Base-by-base conservation (phyloP, 2,113 vertebrate genomes). In the Forbesichthys agassizii region DNA sequence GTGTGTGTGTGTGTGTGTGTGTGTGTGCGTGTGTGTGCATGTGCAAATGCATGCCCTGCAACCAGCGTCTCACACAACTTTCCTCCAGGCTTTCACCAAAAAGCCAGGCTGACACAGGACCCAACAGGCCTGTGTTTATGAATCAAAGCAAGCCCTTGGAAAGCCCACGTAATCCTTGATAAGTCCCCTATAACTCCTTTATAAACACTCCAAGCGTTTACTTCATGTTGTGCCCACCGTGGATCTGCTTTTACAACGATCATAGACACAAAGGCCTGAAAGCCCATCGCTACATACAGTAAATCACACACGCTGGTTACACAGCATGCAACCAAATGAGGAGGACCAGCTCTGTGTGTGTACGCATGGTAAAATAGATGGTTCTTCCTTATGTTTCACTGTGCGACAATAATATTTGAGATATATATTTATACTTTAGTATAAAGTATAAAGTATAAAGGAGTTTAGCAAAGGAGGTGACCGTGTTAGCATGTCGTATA, bases 171-270 rank as follows among this genome's bases (percentile, higher is more conserved):
- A 82, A 86, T 82, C 76, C 74, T 27, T 58, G 18, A 33, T 58
- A 58, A 27, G 27, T 33, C 56, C 56, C 27, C 56, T 67, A 62
- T 74, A 84, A 76, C 63, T 60, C 62, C 67, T 82, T 78, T 79
- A 60, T 80, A 88, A 88, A 88, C 87, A 86, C 81, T 85, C 79
- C 71, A 83, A 70, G 81, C 71, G 81, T 82, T 83, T 78, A 82
- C 75, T 81, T 88, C 80, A 88, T 82, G 61, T 63, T 78, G 75
- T 80, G 77, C 59, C 84, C 80, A 76, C 84, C 81, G 73, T 73
- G 66, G 72, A 76, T 81, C 79, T 73, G 79, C 64, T 59, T 81
- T 83, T 73, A 71, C 68, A 87, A 77, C 77, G 77, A 75, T 65
- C 72, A 64, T 14, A 72, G 73, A 88, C 71, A 82, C 79, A 77